Evolutionary conservation across 2,888 invertebrate species (phyloP), one percentile per base, ranked within the genome.

Genomic region (Agonum fuliginosum): DNA sequence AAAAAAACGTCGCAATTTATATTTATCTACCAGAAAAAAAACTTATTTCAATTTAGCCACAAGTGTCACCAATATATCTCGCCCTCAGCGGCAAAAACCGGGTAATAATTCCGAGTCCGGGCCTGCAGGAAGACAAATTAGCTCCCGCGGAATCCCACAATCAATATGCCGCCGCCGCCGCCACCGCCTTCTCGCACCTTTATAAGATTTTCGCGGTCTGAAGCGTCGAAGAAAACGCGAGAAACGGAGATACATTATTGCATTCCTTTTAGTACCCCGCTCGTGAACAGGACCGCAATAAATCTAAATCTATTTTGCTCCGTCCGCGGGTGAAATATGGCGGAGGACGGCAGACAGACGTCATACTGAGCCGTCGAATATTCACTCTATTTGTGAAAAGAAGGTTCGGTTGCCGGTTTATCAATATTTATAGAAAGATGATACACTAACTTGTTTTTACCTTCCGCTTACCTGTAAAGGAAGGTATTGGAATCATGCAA

Each of bases 151-250:
- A 30, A 30, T 30, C 51, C 71, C 19, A 43, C 30, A 71, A 71
- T 71, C 71, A 71, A 71, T 71, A 71, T 71, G 20, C 46, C 14
- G 14, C n/a, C n/a, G n/a, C n/a, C n/a, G n/a, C n/a, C n/a, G n/a
- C n/a, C n/a, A n/a, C n/a, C n/a, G n/a, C n/a, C n/a, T 27, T 10
- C 48, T 51, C 51, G 17, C 34, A 51, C 71, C 54, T 54, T 54
- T 54, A 22, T 54, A 54, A 54, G 54, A 54, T 54, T 54, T 54
- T 22, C 12, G 67, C 34, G 37, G 34, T 67, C 20, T 62, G 30
- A 58, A 1, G 30, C 62, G 24, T 22, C 6, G 24, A 27, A 6
- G 27, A 27, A 27, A 41, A 41, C 6, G 6, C 12, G 19, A 27
- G 17, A 46, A 17, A 17, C 46, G 27, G 2, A n/a, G 37, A 67